phyloP scores from a whole-genome alignment of 2,113 vertebrate genomes.

The Ahaetulla prasina region DNA sequence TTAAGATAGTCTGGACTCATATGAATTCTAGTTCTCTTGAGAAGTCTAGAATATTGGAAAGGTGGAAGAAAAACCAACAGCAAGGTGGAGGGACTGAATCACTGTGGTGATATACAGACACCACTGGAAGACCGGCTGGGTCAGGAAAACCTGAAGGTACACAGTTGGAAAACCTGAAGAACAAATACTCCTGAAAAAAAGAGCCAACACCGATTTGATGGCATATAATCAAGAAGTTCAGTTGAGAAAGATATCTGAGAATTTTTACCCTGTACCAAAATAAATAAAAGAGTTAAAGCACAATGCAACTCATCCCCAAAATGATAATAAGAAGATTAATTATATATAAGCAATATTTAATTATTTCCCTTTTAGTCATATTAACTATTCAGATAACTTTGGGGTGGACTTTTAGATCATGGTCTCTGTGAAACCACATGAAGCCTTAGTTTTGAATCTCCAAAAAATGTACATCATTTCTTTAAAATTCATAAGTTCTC shows the following conservation, averaged over 20 bases:
- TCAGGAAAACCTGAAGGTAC: background rate
- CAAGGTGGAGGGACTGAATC: background rate
- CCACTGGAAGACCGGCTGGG: background rate
- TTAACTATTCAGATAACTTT: background rate
- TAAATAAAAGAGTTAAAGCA: background rate
- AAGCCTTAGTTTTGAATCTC: background rate
- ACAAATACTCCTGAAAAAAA: background rate
- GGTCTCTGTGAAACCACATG: background rate
- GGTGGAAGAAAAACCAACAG: background rate
- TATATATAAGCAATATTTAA: background rate
- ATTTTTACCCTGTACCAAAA: background rate
- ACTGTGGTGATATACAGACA: background rate
- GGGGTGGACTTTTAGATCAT: background rate
- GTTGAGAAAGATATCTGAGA: background rate
- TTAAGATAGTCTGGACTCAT: background rate
- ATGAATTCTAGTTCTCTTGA: background rate
- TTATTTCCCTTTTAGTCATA: background rate
- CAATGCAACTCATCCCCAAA: background rate
- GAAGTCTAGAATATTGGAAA: background rate
- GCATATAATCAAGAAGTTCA: background rate
- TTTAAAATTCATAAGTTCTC: background rate
- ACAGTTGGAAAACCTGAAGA: background rate
- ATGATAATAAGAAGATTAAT: background rate
- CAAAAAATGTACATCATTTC: background rate
- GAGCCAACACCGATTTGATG: background rate